phyloP scores from a whole-genome alignment of 1,140 invertebrate species.

The Aphis craccivora region DNA sequence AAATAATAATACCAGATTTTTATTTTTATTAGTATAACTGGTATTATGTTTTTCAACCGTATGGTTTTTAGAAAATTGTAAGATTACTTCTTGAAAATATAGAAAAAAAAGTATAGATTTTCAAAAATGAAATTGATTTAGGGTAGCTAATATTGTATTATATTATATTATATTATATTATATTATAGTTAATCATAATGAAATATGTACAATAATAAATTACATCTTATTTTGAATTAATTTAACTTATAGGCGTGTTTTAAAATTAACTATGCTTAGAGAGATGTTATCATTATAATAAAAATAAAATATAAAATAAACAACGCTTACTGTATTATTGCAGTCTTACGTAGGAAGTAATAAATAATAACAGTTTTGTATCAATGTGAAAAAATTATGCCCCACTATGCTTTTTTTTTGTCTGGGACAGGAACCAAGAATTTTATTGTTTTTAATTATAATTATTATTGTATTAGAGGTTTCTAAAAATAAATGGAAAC shows the following conservation, averaged over 20 bases:
- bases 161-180: neutral
- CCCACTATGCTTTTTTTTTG: neutral
- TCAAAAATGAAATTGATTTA: neutral
- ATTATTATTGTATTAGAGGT: neutral
- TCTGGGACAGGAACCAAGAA: neutral
- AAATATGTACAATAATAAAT: neutral
- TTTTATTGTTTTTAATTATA: neutral
- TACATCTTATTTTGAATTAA: neutral
- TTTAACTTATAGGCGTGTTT: neutral
- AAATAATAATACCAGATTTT: conserved; percentile 38
- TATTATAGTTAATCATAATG: neutral
- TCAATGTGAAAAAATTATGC: neutral
- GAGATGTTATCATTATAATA: no score
- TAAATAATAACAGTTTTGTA: neutral
- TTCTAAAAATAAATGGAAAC: neutral
- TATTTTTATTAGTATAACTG: neutral
- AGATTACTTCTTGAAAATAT: neutral
- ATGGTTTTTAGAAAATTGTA: neutral
- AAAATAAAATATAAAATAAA: neutral
- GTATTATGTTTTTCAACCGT: conserved; percentile 23
- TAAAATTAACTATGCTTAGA: neutral
- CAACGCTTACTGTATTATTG: neutral
- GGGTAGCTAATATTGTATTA: neutral
- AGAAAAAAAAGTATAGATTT: neutral
- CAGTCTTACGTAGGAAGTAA: neutral